Conservation (phyloP, 2,888 invertebrate species). For the Danaus chrysippus region DNA sequence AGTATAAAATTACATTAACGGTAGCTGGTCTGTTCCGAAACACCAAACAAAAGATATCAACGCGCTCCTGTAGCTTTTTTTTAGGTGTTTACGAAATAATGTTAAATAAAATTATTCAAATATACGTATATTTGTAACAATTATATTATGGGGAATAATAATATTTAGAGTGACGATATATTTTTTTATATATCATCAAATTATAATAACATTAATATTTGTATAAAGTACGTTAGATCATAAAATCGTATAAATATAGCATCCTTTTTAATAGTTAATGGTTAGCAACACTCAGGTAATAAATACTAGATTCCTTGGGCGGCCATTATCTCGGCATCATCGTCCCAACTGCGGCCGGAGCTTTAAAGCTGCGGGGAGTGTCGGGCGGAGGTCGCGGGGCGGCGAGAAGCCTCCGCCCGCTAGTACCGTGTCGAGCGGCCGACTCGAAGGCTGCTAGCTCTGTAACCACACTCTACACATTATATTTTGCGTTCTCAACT, state of each 20-base stretch:
- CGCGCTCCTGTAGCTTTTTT: background rate
- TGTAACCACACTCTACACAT: conserved; percentile 50
- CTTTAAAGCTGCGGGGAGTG: conserved; percentile 68
- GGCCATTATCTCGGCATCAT: conserved; percentile 75
- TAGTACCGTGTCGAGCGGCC: conserved; percentile 70
- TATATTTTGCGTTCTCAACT: conserved; percentile 55
- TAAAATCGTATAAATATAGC: background rate
- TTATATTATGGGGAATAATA: too few species aligned
- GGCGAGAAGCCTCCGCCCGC: conserved; percentile 68
- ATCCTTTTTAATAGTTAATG: conserved; percentile 4
- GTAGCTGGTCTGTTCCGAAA: too few species aligned
- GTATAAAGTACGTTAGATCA: background rate
- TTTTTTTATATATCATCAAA: too few species aligned
- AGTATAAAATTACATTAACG: too few species aligned
- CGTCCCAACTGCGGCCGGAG: conserved; percentile 70
- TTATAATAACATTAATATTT: too few species aligned
- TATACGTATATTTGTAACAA: too few species aligned
- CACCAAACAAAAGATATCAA: conserved; percentile 1
- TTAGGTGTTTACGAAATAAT: background rate
- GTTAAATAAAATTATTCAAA: background rate
- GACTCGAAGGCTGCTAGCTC: conserved; percentile 56
- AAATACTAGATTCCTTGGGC: conserved; percentile 73
- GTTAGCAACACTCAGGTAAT: conserved; percentile 36
- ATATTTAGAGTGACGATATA: too few species aligned
- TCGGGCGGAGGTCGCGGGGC: conserved; percentile 55